Percentiles rank a stretch among this genome's conserved stretches.
Evolutionary conservation across 1,140 invertebrate species (phyloP).

Genomic region (Rhagoletis pomonella): DNA sequence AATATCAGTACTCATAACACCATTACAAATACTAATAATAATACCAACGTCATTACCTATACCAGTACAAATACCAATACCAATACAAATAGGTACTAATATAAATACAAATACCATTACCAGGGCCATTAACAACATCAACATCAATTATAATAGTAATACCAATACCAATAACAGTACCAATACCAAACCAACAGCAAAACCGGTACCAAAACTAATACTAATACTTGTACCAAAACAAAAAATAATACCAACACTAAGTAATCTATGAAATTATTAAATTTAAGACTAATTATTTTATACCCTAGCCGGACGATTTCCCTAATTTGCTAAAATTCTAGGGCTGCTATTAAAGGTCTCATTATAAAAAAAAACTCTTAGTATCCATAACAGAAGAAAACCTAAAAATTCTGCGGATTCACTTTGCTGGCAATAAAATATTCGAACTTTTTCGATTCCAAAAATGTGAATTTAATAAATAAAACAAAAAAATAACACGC

Average conservation of each 20-base stretch:
- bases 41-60: background rate
- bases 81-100: background rate
- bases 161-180: background rate
- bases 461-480: too few relatives aligned
- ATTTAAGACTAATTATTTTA: too few relatives aligned
- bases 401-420: too few relatives aligned
- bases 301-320: too few relatives aligned
- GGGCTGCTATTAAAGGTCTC: too few relatives aligned
- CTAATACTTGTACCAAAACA: background rate
- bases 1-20: background rate
- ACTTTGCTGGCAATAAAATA: background rate
- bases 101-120: background rate
- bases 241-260: background rate
- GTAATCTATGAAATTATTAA: too few relatives aligned
- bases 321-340: too few relatives aligned
- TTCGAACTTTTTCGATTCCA: background rate
- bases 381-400: too few relatives aligned
- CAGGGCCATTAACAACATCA: background rate
- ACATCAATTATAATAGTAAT: background rate
- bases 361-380: too few relatives aligned
- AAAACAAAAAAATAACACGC: too few relatives aligned
- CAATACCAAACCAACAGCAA: background rate
- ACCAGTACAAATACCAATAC: background rate
- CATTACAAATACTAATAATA: background rate
- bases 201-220: background rate